Conservation (phyloP, 2,888 invertebrate species). For the Cerastis leucographa region DNA sequence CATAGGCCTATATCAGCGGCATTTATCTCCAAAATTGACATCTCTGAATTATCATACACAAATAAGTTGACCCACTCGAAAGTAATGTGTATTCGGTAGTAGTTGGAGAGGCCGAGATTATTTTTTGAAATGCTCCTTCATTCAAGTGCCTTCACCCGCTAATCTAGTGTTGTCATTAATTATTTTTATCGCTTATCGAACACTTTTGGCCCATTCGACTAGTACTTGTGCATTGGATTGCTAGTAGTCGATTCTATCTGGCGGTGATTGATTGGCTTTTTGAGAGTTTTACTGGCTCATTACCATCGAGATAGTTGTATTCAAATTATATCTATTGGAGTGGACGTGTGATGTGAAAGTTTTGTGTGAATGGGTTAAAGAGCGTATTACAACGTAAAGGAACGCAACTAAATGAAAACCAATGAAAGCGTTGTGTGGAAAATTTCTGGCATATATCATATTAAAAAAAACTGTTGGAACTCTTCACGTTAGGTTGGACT, state of each 20-base stretch:
- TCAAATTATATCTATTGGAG: slow-evolving; percentile 41
- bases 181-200: slow-evolving; percentile 90
- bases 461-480: not conserved
- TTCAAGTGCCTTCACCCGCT: slow-evolving; percentile 87
- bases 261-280: slow-evolving; percentile 70
- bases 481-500: not conserved
- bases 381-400: not conserved
- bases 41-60: slow-evolving; percentile 82
- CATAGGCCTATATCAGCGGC: slow-evolving; percentile 51
- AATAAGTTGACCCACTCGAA: slow-evolving; percentile 88
- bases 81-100: slow-evolving; percentile 86
- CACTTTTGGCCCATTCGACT: slow-evolving; percentile 85
- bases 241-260: slow-evolving; percentile 75
- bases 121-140: slow-evolving; percentile 90
- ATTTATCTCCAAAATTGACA: slow-evolving; percentile 65
- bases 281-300: slow-evolving; percentile 55
- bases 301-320: slow-evolving; percentile 37
- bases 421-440: not conserved
- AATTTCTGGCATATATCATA: not conserved
- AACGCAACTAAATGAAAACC: not conserved
- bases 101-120: slow-evolving; percentile 88
- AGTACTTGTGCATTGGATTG: slow-evolving; percentile 78
- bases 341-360: slow-evolving; percentile 17
- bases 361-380: not conserved
- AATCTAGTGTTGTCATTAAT: slow-evolving; percentile 90